Evolutionary conservation across 2,888 invertebrate genomes (phyloP), one percentile per base, ranked within the genome.

Genomic region (Agonum fuliginosum): DNA sequence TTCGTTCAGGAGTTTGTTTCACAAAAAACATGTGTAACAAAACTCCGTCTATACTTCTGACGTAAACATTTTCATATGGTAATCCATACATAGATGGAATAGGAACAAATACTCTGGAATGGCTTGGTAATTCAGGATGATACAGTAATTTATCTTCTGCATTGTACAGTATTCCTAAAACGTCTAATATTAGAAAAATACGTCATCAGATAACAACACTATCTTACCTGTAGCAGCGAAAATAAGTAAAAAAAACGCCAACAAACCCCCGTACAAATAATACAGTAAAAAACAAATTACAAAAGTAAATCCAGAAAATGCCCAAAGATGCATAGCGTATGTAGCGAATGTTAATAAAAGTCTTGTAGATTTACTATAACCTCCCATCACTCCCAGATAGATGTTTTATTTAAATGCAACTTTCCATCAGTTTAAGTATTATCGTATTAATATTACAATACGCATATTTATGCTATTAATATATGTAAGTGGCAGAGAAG

Each of bases 111-210:
- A 94, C 91, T 81, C 97, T 90, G 0, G 97, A 96, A 86, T 97
- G 95, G 12, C 93, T 91, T 34, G 97, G 97, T 82, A 95, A 90
- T 84, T 96, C 94, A 2, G 98, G 97, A 86, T 96, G 95, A 86
- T 95, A 98, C 2, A 98, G 87, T 54, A 97, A 88, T 83, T 92
- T 89, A 86, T 96, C 97, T 87, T 97, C 96, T 72, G 93, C 93
- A 85, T 93, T 93, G 87, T 97, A 97, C 67, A 97, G 88, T 81
- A 95, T 91, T 78, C 93, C 96, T 95, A 85, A 41, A 87, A 87
- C 79, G 79, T 12, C 2, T 19, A 51, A 74, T 74, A 48, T 48
- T 27, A 22, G 43, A 74, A 75, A 69, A 70, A 19, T 24, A 12
- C 5, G 5, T 37, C 4, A 14, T 69, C n/a, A 58, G 10, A 19